These are phyloP conservation scores for Stomatorhinus ivindoensis DNA, from an alignment of 2,113 vertebrate genomes.

Conservation along the genomic window DNA sequence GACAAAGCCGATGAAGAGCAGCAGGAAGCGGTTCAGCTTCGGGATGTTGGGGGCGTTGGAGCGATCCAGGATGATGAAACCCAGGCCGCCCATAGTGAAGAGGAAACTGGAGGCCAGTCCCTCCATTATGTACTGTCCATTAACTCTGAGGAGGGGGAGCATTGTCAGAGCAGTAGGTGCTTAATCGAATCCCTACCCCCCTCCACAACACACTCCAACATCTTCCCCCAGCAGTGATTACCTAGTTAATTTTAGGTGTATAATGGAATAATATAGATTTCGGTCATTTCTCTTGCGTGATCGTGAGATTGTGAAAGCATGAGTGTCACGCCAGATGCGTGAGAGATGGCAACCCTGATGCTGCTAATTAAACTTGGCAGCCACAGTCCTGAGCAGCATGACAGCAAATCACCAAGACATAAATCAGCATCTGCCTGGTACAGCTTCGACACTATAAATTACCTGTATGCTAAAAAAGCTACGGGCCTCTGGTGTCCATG, in stretches of 20 bases:
- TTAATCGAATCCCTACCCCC: neutral
- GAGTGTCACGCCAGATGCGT: neutral
- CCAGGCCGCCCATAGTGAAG: constrained; percentile 96
- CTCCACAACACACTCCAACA: neutral
- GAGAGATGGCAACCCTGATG: neutral
- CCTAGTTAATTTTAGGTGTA: neutral
- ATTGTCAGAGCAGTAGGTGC: neutral
- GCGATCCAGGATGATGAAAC: constrained; percentile 95
- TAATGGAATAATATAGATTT: neutral
- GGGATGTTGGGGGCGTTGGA: constrained; percentile 97
- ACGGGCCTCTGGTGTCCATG: constrained; percentile 95
- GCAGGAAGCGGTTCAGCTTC: constrained; percentile 92
- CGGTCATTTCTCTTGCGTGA: neutral
- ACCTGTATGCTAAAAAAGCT: constrained; percentile 96
- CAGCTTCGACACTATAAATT: neutral
- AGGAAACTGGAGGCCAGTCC: constrained; percentile 96
- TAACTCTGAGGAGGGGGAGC: constrained; percentile 66
- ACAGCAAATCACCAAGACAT: neutral
- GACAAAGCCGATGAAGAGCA: constrained; percentile 95
- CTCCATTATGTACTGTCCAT: constrained; percentile 98
- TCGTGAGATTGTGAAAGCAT: neutral
- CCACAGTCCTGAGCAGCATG: neutral
- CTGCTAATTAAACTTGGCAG: neutral
- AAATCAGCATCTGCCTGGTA: neutral
- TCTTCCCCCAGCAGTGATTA: neutral